Evolutionary conservation across 2,888 invertebrate genomes (phyloP).

Genomic region (Anagyrus pseudococci): DNA sequence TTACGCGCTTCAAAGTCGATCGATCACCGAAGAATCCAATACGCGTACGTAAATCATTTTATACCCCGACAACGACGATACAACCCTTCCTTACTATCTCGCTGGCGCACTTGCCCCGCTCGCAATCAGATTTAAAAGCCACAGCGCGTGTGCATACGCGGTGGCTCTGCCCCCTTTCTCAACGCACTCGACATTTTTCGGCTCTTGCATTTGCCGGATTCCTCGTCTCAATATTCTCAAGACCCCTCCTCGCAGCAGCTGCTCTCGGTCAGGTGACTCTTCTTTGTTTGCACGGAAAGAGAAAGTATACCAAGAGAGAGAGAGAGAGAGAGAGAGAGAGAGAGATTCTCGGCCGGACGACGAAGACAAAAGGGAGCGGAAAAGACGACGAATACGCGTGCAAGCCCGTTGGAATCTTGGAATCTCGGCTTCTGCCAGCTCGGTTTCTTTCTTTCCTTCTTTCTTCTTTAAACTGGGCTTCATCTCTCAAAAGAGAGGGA

Average conservation of each 20-base stretch:
- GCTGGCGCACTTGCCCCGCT: too few species aligned
- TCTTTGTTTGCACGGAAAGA: not conserved
- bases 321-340: not conserved
- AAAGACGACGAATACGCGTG: slow-evolving; percentile 14
- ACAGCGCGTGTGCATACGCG: too few species aligned
- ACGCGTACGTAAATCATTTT: not conserved
- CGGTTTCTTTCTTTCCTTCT: slow-evolving; percentile 23
- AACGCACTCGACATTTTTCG: not conserved
- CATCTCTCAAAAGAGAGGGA: slow-evolving; percentile 14
- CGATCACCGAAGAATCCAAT: not conserved
- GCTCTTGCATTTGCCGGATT: slow-evolving; percentile 24
- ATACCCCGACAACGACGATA: too few species aligned
- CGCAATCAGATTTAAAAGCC: slow-evolving; percentile 14
- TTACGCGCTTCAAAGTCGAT: too few species aligned
- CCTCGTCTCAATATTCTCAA: slow-evolving; percentile 18
- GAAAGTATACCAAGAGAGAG: slow-evolving; percentile 2
- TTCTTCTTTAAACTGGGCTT: too few species aligned
- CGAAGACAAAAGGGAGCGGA: slow-evolving; percentile 5
- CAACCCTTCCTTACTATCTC: too few species aligned
- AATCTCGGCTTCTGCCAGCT: slow-evolving; percentile 14
- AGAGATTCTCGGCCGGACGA: slow-evolving; percentile 1
- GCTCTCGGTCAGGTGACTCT: not conserved
- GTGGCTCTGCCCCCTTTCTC: not conserved
- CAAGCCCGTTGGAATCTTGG: slow-evolving; percentile 12
- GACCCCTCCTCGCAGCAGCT: slow-evolving; percentile 3